A percentile compares a stretch with the other conserved stretches of the same genome.
phyloP scores from a whole-genome alignment of 2,113 vertebrate genomes.

The Cranoglanis bouderius region DNA sequence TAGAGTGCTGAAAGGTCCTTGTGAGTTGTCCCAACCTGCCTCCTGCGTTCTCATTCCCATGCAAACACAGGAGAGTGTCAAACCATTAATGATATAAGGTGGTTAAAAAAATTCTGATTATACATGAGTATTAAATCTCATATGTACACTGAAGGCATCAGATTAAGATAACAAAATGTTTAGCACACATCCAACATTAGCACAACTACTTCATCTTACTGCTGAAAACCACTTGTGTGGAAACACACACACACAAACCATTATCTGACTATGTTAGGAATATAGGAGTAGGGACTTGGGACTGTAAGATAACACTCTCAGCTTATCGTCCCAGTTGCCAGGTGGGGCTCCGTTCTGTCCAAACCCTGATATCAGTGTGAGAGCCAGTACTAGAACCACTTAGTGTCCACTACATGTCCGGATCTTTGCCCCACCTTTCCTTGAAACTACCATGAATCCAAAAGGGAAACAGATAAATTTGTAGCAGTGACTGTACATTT shows the following conservation, averaged over 20 bases:
- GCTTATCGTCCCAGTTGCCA: conserved; percentile 67
- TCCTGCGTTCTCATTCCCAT: no score
- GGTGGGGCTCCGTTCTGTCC: conserved; percentile 38
- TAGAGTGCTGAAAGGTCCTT: no score
- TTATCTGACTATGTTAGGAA: conserved; percentile 61
- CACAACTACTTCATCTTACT: not conserved
- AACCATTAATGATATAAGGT: not conserved
- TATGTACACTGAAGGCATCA: not conserved
- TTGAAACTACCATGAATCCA: not conserved
- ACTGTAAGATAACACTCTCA: conserved; percentile 66
- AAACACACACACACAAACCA: conserved; percentile 29
- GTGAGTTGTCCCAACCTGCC: no score
- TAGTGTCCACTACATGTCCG: not conserved
- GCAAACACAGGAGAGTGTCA: no score
- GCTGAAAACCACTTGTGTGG: conserved; percentile 27
- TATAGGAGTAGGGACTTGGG: conserved; percentile 58
- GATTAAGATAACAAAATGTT: not conserved
- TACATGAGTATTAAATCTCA: not conserved
- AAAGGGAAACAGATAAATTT: not conserved
- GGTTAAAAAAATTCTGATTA: not conserved
- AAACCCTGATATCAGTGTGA: conserved; percentile 41
- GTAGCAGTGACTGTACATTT: not conserved
- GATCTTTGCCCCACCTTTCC: conserved; percentile 10
- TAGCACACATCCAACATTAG: not conserved
- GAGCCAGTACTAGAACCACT: conserved; percentile 50